Percentiles rank a stretch among this genome's conserved stretches.
Evolutionary conservation across 1,140 invertebrate species (phyloP).

Genomic region (Spodoptera litura): DNA sequence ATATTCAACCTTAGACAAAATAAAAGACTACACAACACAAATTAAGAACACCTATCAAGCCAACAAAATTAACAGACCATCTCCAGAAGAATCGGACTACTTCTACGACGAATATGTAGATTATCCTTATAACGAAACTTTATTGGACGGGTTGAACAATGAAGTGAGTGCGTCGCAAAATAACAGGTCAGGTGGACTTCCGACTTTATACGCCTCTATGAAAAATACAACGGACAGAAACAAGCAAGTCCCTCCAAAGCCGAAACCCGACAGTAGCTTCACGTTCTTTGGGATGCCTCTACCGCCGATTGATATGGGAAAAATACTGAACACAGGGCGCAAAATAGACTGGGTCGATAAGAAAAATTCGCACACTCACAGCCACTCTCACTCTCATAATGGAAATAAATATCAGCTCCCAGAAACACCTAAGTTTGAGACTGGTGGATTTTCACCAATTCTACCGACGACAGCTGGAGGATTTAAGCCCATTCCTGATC

Average conservation of each 20-base stretch:
- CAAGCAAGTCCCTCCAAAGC: slow-evolving; percentile 66
- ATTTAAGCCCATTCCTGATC: slow-evolving; percentile 89
- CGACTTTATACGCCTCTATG: slow-evolving; percentile 89
- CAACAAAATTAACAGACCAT: slow-evolving; percentile 85
- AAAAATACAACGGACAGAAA: slow-evolving; percentile 84
- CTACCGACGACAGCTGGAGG: slow-evolving; percentile 89
- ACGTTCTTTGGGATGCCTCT: slow-evolving; percentile 94
- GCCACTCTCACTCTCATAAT: slow-evolving; percentile 2
- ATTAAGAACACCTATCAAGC: slow-evolving; percentile 75
- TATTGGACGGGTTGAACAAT: slow-evolving; percentile 76
- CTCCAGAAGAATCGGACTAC: slow-evolving; percentile 91
- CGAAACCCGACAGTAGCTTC: slow-evolving; percentile 86
- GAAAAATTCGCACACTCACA: slow-evolving; percentile 50
- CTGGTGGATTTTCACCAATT: slow-evolving; percentile 91
- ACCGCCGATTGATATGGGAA: slow-evolving; percentile 90
- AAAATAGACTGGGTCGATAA: slow-evolving; percentile 81
- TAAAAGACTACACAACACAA: slow-evolving; percentile 79
- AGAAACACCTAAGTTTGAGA: slow-evolving; percentile 89
- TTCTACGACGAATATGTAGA: slow-evolving; percentile 94
- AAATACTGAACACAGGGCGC: slow-evolving; percentile 87
- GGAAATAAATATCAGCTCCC: slow-evolving; percentile 81
- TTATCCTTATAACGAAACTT: slow-evolving; percentile 88
- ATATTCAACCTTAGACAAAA: slow-evolving; percentile 85
- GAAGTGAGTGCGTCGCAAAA: slow-evolving; percentile 67
- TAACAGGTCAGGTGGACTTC: slow-evolving; percentile 87